phyloP scores from a whole-genome alignment of 2,113 vertebrate genomes.

The Pelobates fuscus region DNA sequence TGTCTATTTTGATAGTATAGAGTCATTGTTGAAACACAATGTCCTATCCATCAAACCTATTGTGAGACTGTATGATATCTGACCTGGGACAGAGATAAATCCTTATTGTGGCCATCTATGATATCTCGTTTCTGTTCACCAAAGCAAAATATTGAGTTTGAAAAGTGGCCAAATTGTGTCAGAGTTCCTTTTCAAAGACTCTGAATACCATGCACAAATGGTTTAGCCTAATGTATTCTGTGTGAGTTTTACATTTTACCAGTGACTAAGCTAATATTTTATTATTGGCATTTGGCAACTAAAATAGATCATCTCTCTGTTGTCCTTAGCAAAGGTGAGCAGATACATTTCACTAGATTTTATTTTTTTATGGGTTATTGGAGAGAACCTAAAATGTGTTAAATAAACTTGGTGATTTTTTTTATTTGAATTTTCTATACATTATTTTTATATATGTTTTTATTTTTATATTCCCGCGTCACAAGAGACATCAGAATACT shows the following conservation, averaged over 20 bases:
- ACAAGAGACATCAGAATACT: too few species aligned
- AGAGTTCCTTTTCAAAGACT: neutral
- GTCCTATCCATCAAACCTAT: conserved; percentile 28
- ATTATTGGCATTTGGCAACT: too few species aligned
- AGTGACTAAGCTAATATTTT: neutral
- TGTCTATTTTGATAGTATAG: conserved; percentile 35
- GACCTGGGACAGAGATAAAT: conserved; percentile 24
- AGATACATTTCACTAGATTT: too few species aligned
- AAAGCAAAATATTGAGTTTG: conserved; percentile 30
- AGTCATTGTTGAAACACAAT: conserved; percentile 25
- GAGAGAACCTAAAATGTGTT: too few species aligned
- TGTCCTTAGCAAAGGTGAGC: neutral
- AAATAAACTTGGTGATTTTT: too few species aligned
- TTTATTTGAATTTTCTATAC: too few species aligned
- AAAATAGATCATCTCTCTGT: neutral
- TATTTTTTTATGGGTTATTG: too few species aligned
- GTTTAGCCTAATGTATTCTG: neutral
- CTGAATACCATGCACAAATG: neutral
- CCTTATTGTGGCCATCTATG: conserved; percentile 7
- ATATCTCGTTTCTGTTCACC: conserved; percentile 24
- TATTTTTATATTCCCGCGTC: too few species aligned
- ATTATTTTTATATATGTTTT: too few species aligned
- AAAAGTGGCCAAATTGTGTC: conserved; percentile 23
- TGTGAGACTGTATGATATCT: conserved; percentile 38
- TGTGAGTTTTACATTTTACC: neutral